Base-by-base conservation (phyloP, 1,140 invertebrate genomes). In the Drosophila lacteicornis region DNA sequence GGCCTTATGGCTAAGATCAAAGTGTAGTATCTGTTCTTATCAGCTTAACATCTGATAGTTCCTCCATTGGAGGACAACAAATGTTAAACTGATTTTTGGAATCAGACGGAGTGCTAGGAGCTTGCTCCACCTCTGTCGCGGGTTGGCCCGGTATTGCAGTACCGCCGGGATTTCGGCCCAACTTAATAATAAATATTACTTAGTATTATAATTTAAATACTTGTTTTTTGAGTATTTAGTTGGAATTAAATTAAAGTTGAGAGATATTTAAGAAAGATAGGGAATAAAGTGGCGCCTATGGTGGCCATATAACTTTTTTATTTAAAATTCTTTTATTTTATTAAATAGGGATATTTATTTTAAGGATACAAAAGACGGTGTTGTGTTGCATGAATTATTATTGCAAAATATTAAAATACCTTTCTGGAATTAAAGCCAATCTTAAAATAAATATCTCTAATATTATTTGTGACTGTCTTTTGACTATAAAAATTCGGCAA, bases 31-130 rank as follows among this genome's bases (percentile, higher is more conserved):
- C 94, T 94, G 94, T 95, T 95, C 94, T 95, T 94, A 94, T 94
- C 94, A 94, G 94, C 94, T 95, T 94, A 95, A 94, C 94, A 94
- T 95, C 94, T 95, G 94, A 94, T 94, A 94, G 94, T 93, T 93
- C 91, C 92, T 91, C 92, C 93, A 95, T 94, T 88, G 94, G 92
- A 93, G 92, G 91, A 92, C 94, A 94, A 94, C 91, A 91, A 88
- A 94, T 94, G 27, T 30, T 30, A 30, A 30, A 30, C 27, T 30
- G 27, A 30, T 30, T 30, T 30, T 30, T 30, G 27, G 55, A 73
- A 73, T 36, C 30, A 60, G 58, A 66, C 49, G 56, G 67, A 78
- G 67, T 79, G 60, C 53, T 78, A 79, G 75, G 80, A 27, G 79
- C 79, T 82, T 81, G 67, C 80, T 65, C 75, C 75, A 79, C 81